Percentiles rank a stretch among this genome's conserved stretches.
phyloP scores from a whole-genome alignment of 2,888 invertebrate genomes.

The Chelonus formosanus region DNA sequence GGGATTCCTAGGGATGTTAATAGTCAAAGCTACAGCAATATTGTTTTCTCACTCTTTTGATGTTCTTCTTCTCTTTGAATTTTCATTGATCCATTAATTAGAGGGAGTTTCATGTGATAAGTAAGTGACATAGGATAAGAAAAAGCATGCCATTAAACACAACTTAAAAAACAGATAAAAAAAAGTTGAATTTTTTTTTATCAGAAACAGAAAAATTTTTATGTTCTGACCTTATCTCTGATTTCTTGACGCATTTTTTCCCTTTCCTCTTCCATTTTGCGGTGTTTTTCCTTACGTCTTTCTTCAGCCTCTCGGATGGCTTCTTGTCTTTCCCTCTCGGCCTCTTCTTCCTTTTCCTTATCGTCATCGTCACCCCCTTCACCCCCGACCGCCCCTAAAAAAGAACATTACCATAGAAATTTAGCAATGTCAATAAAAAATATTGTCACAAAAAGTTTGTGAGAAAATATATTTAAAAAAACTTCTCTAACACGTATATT shows the following conservation, averaged over 20 bases:
- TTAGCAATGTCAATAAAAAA: too few relatives aligned
- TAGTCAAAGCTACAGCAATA: slow-evolving; percentile 21
- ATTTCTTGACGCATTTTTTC: slow-evolving; percentile 99
- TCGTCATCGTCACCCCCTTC: slow-evolving; percentile 92
- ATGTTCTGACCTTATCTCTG: slow-evolving; percentile 87
- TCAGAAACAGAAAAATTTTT: slow-evolving; percentile 2
- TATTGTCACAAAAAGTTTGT: too few relatives aligned
- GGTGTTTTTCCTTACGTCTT: slow-evolving; percentile 97
- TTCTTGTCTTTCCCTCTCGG: slow-evolving; percentile 96
- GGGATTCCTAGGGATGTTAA: slow-evolving; percentile 9
- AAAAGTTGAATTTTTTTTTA: slow-evolving; percentile 3
- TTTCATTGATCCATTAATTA: slow-evolving; percentile 9
- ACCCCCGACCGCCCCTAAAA: slow-evolving; percentile 86
- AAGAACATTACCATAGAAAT: slow-evolving; percentile 21
- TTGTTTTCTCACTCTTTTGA: slow-evolving; percentile 1
- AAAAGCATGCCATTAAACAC: too few relatives aligned
- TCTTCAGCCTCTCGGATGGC: slow-evolving; percentile 98
- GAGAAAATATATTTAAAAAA: too few relatives aligned
- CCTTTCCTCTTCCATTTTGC: slow-evolving; percentile 99
- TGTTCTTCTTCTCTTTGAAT: slow-evolving; percentile 1
- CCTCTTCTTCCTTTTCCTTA: slow-evolving; percentile 98
- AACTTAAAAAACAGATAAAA: background rate
- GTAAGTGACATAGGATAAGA: background rate
- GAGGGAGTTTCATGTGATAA: background rate
- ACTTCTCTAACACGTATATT: too few relatives aligned